Base-by-base conservation (phyloP, 2,888 invertebrate genomes). In the Sinotaia quadrata region DNA sequence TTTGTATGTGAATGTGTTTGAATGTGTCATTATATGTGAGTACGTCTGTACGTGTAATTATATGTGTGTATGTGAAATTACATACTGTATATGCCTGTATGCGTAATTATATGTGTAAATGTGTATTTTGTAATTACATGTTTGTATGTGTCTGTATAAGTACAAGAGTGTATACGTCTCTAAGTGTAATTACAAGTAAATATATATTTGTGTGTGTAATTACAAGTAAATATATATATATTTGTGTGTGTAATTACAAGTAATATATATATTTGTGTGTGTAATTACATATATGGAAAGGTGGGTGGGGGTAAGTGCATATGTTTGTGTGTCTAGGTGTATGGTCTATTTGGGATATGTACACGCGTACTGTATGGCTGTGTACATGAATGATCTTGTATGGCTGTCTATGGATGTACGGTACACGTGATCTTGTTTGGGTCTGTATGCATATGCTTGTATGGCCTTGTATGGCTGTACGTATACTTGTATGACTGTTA, bases 291-390 rank as follows among this genome's bases (percentile, higher is more conserved):
- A 18, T 49, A 24, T 49, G 10, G 5, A 5, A 5, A 24, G n/a
- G 49, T 49, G 49, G n/a, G n/a, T 49, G 49, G n/a, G 49, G n/a
- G 49, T 49, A 24, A 21, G 49, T 49, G 49, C 24, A 24, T 49
- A 24, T 49, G 49, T 49, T n/a, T 49, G 49, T 49, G 7, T 5
- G 10, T 10, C 8, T 49, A 24, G n/a, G 49, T 49, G 49, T 49
- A 24, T 49, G 49, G n/a, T n/a, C 24, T 49, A n/a, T n/a, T n/a
- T n/a, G n/a, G n/a, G n/a, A n/a, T n/a, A n/a, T n/a, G n/a, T n/a
- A n/a, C n/a, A n/a, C n/a, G n/a, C n/a, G n/a, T n/a, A n/a, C n/a
- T n/a, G n/a, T n/a, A n/a, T n/a, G n/a, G n/a, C n/a, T n/a, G n/a
- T n/a, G n/a, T n/a, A n/a, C n/a, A 5, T 49, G 49, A 7, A 24